These are phyloP conservation scores for Podarcis lilfordi DNA, from an alignment of 2,797 vertebrate genomes.

Conservation along the genomic window DNA sequence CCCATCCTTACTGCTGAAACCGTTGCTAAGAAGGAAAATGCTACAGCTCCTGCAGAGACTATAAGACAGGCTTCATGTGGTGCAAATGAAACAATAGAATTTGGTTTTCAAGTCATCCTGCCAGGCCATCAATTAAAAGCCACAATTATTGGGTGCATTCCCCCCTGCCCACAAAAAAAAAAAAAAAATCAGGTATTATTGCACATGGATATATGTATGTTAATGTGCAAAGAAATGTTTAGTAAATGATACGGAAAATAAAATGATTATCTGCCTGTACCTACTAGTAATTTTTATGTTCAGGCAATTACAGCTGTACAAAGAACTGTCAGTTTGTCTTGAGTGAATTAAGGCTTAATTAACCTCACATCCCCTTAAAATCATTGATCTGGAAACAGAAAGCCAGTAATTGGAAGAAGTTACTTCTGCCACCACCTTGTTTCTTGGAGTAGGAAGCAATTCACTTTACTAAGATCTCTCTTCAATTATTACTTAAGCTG, in stretches of 20 bases:
- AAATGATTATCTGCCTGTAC: constrained; percentile 50
- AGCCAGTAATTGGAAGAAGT: constrained; percentile 66
- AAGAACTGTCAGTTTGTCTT: constrained; percentile 70
- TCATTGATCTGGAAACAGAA: constrained; percentile 70
- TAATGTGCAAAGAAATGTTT: constrained; percentile 30
- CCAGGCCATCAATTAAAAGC: constrained; percentile 12
- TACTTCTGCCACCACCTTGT: constrained; percentile 34
- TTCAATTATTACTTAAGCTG: constrained; percentile 1
- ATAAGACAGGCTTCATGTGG: background rate
- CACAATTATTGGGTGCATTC: background rate
- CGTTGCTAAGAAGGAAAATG: background rate
- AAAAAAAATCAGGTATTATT: background rate
- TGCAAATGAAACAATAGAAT: constrained; percentile 1
- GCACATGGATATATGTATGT: constrained; percentile 2
- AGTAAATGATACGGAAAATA: constrained; percentile 48
- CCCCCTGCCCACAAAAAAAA: background rate
- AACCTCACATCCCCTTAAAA: constrained; percentile 67
- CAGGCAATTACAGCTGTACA: constrained; percentile 57
- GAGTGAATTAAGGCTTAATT: constrained; percentile 74
- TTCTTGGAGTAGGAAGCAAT: constrained; percentile 48
- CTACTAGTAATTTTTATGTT: constrained; percentile 55
- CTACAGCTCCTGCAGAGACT: background rate
- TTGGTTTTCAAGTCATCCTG: background rate
- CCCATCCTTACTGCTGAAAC: background rate
- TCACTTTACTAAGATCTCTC: constrained; percentile 20